phyloP scores from a whole-genome alignment of 2,888 invertebrate species.

The Heliconius erato region DNA sequence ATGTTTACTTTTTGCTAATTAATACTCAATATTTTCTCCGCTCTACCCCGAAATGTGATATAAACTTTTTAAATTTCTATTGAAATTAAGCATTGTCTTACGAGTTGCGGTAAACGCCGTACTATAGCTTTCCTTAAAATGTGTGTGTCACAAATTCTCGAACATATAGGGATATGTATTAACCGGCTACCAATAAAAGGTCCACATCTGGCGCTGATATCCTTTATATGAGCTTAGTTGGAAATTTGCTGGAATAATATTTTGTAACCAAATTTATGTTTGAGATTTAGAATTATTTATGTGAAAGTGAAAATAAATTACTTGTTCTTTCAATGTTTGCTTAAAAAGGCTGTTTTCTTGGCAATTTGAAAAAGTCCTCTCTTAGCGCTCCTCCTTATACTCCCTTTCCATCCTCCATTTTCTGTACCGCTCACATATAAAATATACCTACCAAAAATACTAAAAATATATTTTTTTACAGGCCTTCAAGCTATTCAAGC shows the following conservation, averaged over 20 bases:
- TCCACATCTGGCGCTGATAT: constrained; percentile 24
- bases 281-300: not conserved
- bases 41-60: too few relatives aligned
- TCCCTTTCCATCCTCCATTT: too few relatives aligned
- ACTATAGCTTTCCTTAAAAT: too few relatives aligned
- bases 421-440: too few relatives aligned
- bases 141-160: not conserved
- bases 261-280: not conserved
- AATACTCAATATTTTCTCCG: too few relatives aligned
- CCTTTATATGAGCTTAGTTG: not conserved
- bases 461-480: constrained; percentile 53
- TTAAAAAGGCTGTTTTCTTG: not conserved
- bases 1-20: too few relatives aligned
- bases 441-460: not conserved
- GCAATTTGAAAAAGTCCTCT: too few relatives aligned
- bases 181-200: constrained; percentile 3
- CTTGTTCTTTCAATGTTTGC: not conserved
- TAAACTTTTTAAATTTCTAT: too few relatives aligned
- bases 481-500: constrained; percentile 82
- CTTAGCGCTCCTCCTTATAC: too few relatives aligned
- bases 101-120: too few relatives aligned
- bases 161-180: not conserved
- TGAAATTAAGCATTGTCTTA: too few relatives aligned
- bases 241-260: not conserved
- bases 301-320: not conserved